phyloP scores from a whole-genome alignment of 2,797 vertebrate genomes.

The Glossophaga mutica region DNA sequence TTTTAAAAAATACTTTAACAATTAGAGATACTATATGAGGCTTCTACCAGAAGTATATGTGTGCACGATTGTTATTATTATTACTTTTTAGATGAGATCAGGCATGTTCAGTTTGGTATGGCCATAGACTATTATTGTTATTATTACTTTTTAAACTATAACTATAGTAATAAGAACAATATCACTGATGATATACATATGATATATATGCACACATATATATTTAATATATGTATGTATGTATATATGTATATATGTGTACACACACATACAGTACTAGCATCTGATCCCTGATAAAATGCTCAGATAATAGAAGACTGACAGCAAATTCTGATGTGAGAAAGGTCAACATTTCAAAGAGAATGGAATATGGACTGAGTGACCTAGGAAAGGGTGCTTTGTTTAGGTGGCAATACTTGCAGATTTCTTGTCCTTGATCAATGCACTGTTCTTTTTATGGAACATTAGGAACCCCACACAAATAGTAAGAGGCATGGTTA shows the following conservation, averaged over 20 bases:
- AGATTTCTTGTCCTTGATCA: neutral
- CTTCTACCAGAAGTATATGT: neutral
- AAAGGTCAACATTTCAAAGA: neutral
- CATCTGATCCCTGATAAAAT: neutral
- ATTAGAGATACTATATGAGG: neutral
- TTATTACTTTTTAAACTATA: neutral
- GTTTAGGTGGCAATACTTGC: neutral
- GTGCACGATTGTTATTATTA: neutral
- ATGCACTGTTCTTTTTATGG: neutral
- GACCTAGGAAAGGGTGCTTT: neutral
- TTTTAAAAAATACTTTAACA: neutral
- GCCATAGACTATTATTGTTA: neutral
- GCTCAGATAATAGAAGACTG: neutral
- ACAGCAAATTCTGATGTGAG: neutral
- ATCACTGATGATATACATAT: neutral
- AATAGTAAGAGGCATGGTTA: neutral
- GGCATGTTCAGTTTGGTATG: neutral
- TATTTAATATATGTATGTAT: neutral
- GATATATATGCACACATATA: neutral
- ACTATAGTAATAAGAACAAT: neutral
- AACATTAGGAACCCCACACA: neutral
- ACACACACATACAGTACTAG: neutral
- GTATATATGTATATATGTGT: too few relatives aligned
- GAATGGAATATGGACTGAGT: neutral
- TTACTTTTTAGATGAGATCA: neutral